Evolutionary conservation across 2,888 invertebrate species (phyloP), one percentile per base, ranked within the genome.

Genomic region (Drosophila paranaensis): DNA sequence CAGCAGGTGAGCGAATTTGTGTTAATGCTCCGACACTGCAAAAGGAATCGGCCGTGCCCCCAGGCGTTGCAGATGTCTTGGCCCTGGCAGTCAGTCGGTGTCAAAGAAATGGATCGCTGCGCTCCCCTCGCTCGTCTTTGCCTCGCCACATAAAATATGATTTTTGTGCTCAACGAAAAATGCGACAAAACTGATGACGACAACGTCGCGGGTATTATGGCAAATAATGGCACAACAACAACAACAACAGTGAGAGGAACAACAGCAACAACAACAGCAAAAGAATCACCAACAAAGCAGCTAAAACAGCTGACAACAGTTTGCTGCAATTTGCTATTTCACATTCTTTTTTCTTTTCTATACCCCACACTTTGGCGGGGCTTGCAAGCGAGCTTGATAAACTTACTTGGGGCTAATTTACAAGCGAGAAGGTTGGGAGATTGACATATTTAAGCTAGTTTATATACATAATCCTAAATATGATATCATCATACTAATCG

Each of bases 1-100:
- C 75, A 85, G 82, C 88, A 86, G 87, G 84, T 88, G 89, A 86
- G 65, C 77, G 65, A 84, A 86, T 88, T 82, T 82, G 87, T 88
- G 88, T 86, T 86, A 86, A 88, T 86, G 87, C 77, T 71, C 71
- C 70, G 53, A 58, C 58, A 62, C 58, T 50, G 71, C 56, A 46
- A 77, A 55, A 30, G 65, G 67, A 60, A 72, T 73, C 40, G 53
- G 16, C 53, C 30, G 8, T 40, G 46, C 9, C 37, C 58, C 27
- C 60, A 66, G 54, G 58, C 53, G 62, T n/a, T 69, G 77, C 70
- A 63, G 60, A 56, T 68, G 65, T 40, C 48, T 54, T 30, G 43
- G 42, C 48, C 45, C 40, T 25, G 37, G 45, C 68, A 55, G 53
- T 39, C 68, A 55, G 53, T 39, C 40, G 13, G 63, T n/a, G 56